Evolutionary conservation across 2,888 invertebrate genomes (phyloP), one percentile per base, ranked within the genome.

Genomic region (Cataglyphis cursor): DNA sequence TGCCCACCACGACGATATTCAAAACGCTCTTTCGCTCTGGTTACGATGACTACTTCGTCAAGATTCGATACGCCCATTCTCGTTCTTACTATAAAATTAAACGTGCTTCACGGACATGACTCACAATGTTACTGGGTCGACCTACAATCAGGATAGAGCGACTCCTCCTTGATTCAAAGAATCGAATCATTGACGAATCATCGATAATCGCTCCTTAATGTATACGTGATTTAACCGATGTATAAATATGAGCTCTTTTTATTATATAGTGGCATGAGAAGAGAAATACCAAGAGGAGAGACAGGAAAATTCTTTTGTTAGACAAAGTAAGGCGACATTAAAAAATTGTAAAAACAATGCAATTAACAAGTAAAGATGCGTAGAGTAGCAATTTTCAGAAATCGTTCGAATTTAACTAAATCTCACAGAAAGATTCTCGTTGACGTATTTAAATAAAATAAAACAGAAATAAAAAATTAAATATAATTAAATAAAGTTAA

Each of bases 41-140:
- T 84, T 87, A 82, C 90, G 86, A 82, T 78, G 38, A 62, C 85
- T 84, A 80, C 70, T 81, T 35, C 51, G 51, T 54, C 64, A 62
- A 38, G 66, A 89, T 89, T 89, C 87, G 89, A 85, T 84, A 89
- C 90, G 90, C 84, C 89, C 82, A 82, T 83, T 88, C 86, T 82
- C 84, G 59, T 68, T 28, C 62, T 18, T 28, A 51, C n/a, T 28
- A 21, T 44, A 81, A 82, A 80, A 85, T 88, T 85, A 80, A 89
- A 90, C 35, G 74, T 41, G 59, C 68, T 54, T 73, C 24, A 74
- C 31, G 74, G 54, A 72, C 72, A 18, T 57, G 78, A 75, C 48
- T 38, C 24, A 18, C 80, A 44, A 59, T 57, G 81, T 85, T 75
- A 80, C 76, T n/a, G 83, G 70, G 75, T 73, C 87, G 70, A 81